These are phyloP conservation scores for Idaea dimidiata DNA, from an alignment of 2,888 invertebrate genomes.

Conservation along the genomic window DNA sequence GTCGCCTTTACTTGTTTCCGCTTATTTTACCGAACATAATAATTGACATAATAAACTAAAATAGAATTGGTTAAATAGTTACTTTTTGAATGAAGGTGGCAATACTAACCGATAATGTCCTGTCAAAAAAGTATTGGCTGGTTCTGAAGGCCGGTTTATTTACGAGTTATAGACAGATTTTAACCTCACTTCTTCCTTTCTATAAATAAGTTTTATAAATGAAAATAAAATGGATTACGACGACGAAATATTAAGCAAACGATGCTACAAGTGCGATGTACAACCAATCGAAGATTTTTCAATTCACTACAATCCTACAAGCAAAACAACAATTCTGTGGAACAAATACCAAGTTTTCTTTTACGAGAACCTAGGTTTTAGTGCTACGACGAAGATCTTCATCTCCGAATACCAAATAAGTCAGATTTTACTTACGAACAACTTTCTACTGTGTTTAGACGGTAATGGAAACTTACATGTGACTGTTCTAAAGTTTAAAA, in stretches of 20 bases:
- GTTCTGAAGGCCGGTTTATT: not conserved
- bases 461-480: conserved; percentile 46
- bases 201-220: not conserved
- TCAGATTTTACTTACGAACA: conserved; percentile 42
- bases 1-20: not conserved
- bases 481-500: conserved; percentile 56
- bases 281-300: conserved; percentile 45
- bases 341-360: conserved; percentile 67
- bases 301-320: conserved; percentile 43
- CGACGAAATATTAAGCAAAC: conserved; percentile 29
- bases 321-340: conserved; percentile 50
- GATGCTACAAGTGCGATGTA: conserved; percentile 46
- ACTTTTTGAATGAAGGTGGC: not conserved
- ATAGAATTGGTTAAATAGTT: conserved; percentile 5
- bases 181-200: too few species aligned
- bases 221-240: conserved; percentile 43
- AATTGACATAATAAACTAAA: not conserved
- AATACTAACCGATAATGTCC: not conserved
- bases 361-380: conserved; percentile 49
- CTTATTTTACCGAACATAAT: not conserved
- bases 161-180: not conserved
- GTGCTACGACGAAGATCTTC: conserved; percentile 37
- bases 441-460: conserved; percentile 57
- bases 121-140: not conserved
- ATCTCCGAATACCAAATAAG: conserved; percentile 51